Evolutionary conservation across 2,113 vertebrate genomes (phyloP), one percentile per base, ranked within the genome.

Genomic region (Indicator indicator): DNA sequence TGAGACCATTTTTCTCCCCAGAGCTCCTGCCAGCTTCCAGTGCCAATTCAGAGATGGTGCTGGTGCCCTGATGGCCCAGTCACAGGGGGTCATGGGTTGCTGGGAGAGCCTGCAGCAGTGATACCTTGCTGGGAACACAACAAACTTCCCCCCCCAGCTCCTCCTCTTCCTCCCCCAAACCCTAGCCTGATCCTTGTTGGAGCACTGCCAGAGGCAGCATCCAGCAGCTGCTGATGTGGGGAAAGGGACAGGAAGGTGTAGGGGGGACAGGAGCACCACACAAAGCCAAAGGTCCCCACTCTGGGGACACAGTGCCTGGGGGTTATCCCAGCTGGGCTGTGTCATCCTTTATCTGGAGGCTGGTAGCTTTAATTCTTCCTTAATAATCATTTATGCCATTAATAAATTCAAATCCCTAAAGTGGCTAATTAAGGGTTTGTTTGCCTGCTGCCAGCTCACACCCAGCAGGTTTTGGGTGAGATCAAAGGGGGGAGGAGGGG

Each of bases 291-390:
- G 44, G 13, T 40, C 42, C 55, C 77, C 73, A 56, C 11, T 38
- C 40, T 3, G 12, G 56, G 48, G 18, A 16, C 8, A 1, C 23
- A 4, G 2, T 28, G 40, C 6, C 2, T 2, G 11, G 1, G 4
- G 54, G 23, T 16, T 18, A 46, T 18, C 59, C 65, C 65, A 20
- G 64, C 77, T 3, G 67, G 33, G n/a, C 12, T 1, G 2, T 14
- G 3, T 14, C 14, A 2, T 10, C 72, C 81, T 26, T 3, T 7
- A 20, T 4, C 55, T 79, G 36, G n/a, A 46, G 20, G 5, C n/a
- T 0, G 10, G 8, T 2, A 46, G 16, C 58, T 76, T 32, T 14
- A 17, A 83, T 75, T 62, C 79, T 63, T 33, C 36, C 38, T 44
- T 62, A 38, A 73, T 32, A 24, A 48, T 46, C 3, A 0, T 64